Evolutionary conservation across 2,113 vertebrate genomes (phyloP).

Genomic region (Azemiops feae): DNA sequence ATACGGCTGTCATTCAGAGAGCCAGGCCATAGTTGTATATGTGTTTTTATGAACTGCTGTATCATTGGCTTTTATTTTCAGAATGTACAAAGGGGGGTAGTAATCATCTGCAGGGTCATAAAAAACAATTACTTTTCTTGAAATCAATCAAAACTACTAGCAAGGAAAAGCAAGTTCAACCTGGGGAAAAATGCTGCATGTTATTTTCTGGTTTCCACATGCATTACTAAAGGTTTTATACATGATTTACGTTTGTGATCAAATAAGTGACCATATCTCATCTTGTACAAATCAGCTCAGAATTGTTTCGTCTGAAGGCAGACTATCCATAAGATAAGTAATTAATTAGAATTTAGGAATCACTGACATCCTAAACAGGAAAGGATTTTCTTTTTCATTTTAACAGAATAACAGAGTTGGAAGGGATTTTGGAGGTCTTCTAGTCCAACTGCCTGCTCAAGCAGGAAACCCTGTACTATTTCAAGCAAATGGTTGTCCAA

Average conservation of each 20-base stretch:
- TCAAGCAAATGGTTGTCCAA: neutral
- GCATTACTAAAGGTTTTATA: neutral
- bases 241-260: neutral
- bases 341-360: neutral
- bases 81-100: conserved; percentile 30
- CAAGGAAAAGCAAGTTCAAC: conserved; percentile 9
- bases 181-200: conserved; percentile 1
- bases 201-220: conserved; percentile 38
- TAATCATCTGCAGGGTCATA: conserved; percentile 25
- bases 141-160: conserved; percentile 37
- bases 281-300: neutral
- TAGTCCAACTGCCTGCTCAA: neutral
- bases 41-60: conserved; percentile 22
- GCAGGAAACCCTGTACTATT: neutral
- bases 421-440: neutral
- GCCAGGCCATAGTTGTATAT: neutral
- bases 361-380: conserved; percentile 16
- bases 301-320: conserved; percentile 12
- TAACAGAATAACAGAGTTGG: neutral
- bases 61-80: conserved; percentile 26
- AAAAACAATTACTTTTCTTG: conserved; percentile 36
- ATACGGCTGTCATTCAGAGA: neutral
- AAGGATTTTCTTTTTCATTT: neutral
- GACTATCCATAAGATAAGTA: neutral
- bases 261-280: neutral